Base-by-base conservation (phyloP, 2,888 invertebrate genomes). In the Craniophora ligustri region DNA sequence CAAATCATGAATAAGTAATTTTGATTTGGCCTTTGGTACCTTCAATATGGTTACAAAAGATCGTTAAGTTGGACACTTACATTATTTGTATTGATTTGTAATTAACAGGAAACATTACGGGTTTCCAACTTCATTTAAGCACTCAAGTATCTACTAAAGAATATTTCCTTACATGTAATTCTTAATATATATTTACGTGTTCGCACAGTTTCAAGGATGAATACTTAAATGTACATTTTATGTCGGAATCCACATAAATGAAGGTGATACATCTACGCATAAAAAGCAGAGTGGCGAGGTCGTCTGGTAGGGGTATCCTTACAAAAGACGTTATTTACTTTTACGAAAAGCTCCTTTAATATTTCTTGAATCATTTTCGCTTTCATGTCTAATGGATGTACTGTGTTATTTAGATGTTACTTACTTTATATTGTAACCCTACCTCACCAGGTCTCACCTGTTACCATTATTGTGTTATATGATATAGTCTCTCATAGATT, bases 291-390 rank as follows among this genome's bases (percentile, higher is more conserved):
- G 44, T 55, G n/a, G 56, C 45, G 53, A 50, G 66, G 54, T 76
- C 57, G 67, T 65, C 71, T 69, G 60, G 60, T 55, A 60, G 59
- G 70, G 54, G 53, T 59, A 54, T 67, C 53, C 55, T 32, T 44
- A 64, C 69, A 81, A 79, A 78, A 67, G 61, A 72, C 70, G 65
- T 56, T 75, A 78, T 79, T 77, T 76, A 72, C 68, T 74, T 77
- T 77, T 67, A 79, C 61, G 71, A 68, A 63, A n/a, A 72, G 56
- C 53, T 36, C 51, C 59, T 72, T 60, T 68, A 71, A 70, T 72
- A 53, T 70, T 57, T 59, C 57, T 58, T 30, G 48, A 50, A 59
- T 65, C 62, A 68, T 72, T 58, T 54, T 50, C 32, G 45, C 46
- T 57, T 57, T 59, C 39, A 47, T 50, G 32, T 62, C 49, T 34